Base-by-base conservation (phyloP, 1,140 invertebrate species). In the Bradynema listronoti region DNA sequence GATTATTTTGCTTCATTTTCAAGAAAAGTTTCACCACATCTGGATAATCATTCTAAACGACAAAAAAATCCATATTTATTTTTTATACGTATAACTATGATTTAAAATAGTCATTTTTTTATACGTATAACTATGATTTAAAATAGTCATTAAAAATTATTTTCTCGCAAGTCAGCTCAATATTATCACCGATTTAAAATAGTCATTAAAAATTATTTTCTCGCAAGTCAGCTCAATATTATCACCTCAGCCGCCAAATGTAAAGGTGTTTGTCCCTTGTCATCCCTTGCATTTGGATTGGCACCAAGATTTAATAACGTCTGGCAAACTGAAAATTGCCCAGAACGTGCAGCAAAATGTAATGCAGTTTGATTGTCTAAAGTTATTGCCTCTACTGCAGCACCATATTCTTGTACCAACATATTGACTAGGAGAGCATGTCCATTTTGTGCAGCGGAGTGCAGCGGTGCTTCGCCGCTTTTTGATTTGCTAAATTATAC, bases 21-120 rank as follows among this genome's bases (percentile, higher is more conserved):
- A 99, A 82, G 79, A 98, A 98, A 46, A 98, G 81, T 80, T 96
- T 92, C 9, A 91, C 91, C 5, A 99, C 93, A 83, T 97, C 92
- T 5, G 91, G 90, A 79, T 89, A 93, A 79, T 99, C 95, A 79
- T 96, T 95, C 57, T 74, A 32, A n/a, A 43, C 22, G 22, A 43
- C 22, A 50, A 43, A 16, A 29, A 22, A n/a, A 24, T 65, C 61
- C n/a, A 54, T 16, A 68, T 4, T 16, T 11, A 4, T 63, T 57
- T 16, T 7, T 16, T 30, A 25, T 36, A 7, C 2, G 34, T 36
- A 33, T 24, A 4, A 32, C 24, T 96, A 96, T 45, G 96, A 81
- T 79, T 94, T 91, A 11, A n/a, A n/a, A n/a, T n/a, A n/a, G n/a
- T n/a, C n/a, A n/a, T n/a, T 63, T 57, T 16, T 7, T 16, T 30